Percentiles rank a stretch among this genome's conserved stretches.
These are phyloP conservation scores for Hemibagrus wyckioides DNA, from an alignment of 2,113 vertebrate species.

Conservation along the genomic window DNA sequence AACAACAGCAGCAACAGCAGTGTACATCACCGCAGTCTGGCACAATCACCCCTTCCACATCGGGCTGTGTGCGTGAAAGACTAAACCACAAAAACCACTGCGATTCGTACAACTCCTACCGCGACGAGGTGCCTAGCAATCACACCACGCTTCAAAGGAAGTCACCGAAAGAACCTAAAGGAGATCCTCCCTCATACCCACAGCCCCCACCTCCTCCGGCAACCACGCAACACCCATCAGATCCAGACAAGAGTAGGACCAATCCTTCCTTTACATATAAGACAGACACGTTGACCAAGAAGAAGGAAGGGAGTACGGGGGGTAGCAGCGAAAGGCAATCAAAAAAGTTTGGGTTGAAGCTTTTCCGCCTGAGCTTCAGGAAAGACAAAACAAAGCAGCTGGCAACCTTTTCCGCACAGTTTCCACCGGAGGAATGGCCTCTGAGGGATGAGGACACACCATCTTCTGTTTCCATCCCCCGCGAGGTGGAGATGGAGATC, in stretches of 20 bases:
- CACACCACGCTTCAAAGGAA: constrained; percentile 92
- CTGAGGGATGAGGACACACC: constrained; percentile 91
- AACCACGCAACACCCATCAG: constrained; percentile 85
- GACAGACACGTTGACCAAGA: constrained; percentile 90
- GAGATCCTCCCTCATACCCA: constrained; percentile 83
- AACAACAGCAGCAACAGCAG: constrained; percentile 78
- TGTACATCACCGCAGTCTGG: constrained; percentile 94
- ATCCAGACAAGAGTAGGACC: constrained; percentile 91
- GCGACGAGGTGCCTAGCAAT: constrained; percentile 88
- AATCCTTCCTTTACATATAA: constrained; percentile 93
- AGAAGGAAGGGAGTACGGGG: constrained; percentile 85
- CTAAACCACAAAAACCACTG: constrained; percentile 91
- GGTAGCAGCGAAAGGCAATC: constrained; percentile 83
- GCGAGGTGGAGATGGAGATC: constrained; percentile 96
- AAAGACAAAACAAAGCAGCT: constrained; percentile 97
- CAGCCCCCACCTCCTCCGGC: constrained; percentile 77
- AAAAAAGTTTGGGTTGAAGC: constrained; percentile 94
- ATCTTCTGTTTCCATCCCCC: constrained; percentile 80
- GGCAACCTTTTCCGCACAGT: constrained; percentile 96
- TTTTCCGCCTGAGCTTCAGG: constrained; percentile 96
- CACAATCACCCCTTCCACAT: constrained; percentile 89
- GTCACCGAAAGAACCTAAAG: constrained; percentile 91
- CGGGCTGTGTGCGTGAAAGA: constrained; percentile 88
- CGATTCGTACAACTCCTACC: constrained; percentile 88
- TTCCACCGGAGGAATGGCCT: constrained; percentile 97